These are phyloP conservation scores for Anarrhichthys ocellatus DNA, from an alignment of 2,113 vertebrate species.

Conservation along the genomic window DNA sequence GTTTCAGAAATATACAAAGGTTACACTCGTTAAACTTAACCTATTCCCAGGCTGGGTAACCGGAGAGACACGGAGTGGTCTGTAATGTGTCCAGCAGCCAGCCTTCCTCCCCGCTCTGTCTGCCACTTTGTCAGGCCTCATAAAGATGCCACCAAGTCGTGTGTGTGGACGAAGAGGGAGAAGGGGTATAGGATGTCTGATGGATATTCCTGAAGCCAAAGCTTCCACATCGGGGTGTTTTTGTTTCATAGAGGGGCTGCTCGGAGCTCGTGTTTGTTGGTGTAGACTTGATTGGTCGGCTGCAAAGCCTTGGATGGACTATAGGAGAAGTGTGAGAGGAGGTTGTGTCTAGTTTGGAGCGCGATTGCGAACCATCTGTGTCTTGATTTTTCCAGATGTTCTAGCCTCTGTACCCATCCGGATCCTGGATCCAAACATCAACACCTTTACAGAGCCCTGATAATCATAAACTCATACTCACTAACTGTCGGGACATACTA, in stretches of 20 bases:
- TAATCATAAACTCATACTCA: background rate
- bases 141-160: slow-evolving; percentile 76
- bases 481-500: slow-evolving; percentile 20
- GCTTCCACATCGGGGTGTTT: slow-evolving; percentile 40
- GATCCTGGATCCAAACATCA: slow-evolving; percentile 30
- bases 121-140: slow-evolving; percentile 75
- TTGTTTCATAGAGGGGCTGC: slow-evolving; percentile 31
- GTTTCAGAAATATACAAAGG: slow-evolving; percentile 53
- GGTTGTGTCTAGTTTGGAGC: slow-evolving; percentile 1
- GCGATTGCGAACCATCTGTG: background rate
- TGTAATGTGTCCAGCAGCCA: slow-evolving; percentile 72
- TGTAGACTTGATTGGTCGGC: background rate
- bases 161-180: slow-evolving; percentile 57
- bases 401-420: slow-evolving; percentile 15
- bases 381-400: slow-evolving; percentile 41
- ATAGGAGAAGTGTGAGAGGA: background rate
- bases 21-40: slow-evolving; percentile 64
- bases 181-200: slow-evolving; percentile 68
- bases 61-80: slow-evolving; percentile 64
- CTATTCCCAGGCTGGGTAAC: slow-evolving; percentile 66
- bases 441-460: slow-evolving; percentile 4
- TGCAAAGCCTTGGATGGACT: background rate
- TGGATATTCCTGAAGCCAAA: slow-evolving; percentile 71
- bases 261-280: slow-evolving; percentile 30
- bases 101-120: slow-evolving; percentile 51